These are phyloP conservation scores for Coluber constrictor DNA, from an alignment of 2,797 vertebrate genomes.

Conservation along the genomic window DNA sequence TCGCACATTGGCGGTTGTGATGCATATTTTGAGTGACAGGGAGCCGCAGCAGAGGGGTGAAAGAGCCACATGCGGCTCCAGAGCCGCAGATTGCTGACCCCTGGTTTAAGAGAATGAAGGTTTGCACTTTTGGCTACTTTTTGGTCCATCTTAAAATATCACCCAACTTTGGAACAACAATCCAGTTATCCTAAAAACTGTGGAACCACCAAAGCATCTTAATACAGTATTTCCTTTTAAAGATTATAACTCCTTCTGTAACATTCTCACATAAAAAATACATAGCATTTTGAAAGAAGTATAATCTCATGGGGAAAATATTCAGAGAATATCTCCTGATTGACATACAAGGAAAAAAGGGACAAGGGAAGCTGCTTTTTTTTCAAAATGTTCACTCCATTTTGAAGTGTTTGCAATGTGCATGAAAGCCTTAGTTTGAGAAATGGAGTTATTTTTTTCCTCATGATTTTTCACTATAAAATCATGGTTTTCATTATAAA, in stretches of 20 bases:
- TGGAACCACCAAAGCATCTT: slow-evolving; percentile 59
- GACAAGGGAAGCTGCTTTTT: neutral
- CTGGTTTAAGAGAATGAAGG: neutral
- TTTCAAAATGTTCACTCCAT: neutral
- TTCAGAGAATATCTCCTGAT: slow-evolving; percentile 64
- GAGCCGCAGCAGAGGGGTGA: too few species aligned
- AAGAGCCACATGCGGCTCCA: too few species aligned
- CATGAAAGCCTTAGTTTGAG: slow-evolving; percentile 46
- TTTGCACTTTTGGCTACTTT: neutral
- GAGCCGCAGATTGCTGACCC: too few species aligned
- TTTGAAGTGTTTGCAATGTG: slow-evolving; percentile 33
- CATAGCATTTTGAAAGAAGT: slow-evolving; percentile 67
- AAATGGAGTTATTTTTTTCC: neutral
- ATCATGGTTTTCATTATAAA: neutral
- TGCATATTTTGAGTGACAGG: too few species aligned
- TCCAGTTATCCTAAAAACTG: slow-evolving; percentile 67
- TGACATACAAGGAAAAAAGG: slow-evolving; percentile 52
- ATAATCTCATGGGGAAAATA: slow-evolving; percentile 67
- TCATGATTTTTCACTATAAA: slow-evolving; percentile 15
- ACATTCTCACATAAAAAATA: slow-evolving; percentile 75
- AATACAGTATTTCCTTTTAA: slow-evolving; percentile 58
- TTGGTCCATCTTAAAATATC: neutral
- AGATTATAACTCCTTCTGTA: slow-evolving; percentile 66
- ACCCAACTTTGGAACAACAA: slow-evolving; percentile 37
- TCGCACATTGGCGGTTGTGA: too few species aligned